Evolutionary conservation across 2,797 vertebrate species (phyloP).

Genomic region (Lemur catta): DNA sequence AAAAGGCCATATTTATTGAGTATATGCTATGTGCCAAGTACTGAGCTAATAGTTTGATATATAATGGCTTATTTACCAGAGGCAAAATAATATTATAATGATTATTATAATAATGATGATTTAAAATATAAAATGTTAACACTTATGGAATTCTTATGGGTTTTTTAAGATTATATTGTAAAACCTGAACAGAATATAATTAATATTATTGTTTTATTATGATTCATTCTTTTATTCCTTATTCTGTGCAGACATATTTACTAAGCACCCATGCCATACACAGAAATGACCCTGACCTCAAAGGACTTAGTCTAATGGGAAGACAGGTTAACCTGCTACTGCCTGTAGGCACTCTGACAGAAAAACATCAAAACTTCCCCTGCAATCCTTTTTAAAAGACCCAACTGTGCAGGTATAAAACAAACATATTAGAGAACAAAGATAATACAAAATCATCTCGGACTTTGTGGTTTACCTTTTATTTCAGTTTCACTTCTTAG

Average conservation of each 20-base stretch:
- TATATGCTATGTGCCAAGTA: background rate
- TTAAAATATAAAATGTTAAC: background rate
- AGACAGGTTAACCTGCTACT: background rate
- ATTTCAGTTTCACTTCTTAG: background rate
- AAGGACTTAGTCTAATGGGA: background rate
- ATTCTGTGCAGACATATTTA: background rate
- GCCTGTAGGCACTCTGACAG: accelerated
- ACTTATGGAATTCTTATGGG: background rate
- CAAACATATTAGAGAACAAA: background rate
- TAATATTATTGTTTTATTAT: background rate
- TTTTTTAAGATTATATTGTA: background rate
- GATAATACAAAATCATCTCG: background rate
- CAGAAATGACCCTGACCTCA: background rate
- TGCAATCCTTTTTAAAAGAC: background rate
- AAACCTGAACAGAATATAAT: background rate
- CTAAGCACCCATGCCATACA: accelerated
- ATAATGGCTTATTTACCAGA: background rate
- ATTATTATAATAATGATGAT: background rate
- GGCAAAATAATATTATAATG: background rate
- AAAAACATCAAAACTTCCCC: background rate
- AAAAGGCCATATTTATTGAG: background rate
- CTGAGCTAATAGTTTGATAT: background rate
- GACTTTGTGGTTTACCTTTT: background rate
- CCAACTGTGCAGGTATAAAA: background rate
- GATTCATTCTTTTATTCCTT: background rate